Conservation (phyloP, 2,113 vertebrate genomes). For the Glaucidium brasilianum region DNA sequence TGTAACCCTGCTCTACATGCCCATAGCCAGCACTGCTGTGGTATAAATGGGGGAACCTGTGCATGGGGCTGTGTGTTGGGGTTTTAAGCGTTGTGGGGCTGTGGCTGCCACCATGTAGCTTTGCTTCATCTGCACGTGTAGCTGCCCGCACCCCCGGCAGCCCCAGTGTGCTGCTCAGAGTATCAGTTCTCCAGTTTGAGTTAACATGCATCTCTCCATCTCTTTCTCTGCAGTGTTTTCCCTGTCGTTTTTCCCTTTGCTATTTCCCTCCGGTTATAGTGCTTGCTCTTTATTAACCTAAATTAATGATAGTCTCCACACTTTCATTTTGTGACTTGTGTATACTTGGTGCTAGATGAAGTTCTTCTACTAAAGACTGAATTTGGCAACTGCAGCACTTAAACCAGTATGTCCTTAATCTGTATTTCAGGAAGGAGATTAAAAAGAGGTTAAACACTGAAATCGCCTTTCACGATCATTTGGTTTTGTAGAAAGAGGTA, state of each 20-base stretch:
- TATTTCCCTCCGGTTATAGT: background rate
- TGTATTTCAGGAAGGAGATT: background rate
- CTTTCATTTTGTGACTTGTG: background rate
- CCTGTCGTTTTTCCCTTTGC: background rate
- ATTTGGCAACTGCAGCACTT: background rate
- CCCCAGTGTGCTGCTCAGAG: background rate
- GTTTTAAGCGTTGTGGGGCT: background rate
- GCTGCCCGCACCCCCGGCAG: no score
- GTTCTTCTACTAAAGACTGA: background rate
- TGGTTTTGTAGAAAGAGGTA: background rate
- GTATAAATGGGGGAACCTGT: no score
- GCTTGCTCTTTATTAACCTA: background rate
- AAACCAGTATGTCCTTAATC: background rate
- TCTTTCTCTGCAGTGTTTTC: background rate
- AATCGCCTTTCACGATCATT: background rate
- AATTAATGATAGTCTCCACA: background rate
- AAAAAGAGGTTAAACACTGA: background rate
- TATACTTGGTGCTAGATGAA: background rate
- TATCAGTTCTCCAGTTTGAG: background rate
- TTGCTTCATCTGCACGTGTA: accelerated
- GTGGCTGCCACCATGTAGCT: background rate
- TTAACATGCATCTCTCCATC: no score
- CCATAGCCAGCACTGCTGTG: background rate
- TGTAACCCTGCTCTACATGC: no score
- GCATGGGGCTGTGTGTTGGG: background rate